These are phyloP conservation scores for Tetramorium parvispinum DNA, from an alignment of 1,140 invertebrate species.

Conservation along the genomic window DNA sequence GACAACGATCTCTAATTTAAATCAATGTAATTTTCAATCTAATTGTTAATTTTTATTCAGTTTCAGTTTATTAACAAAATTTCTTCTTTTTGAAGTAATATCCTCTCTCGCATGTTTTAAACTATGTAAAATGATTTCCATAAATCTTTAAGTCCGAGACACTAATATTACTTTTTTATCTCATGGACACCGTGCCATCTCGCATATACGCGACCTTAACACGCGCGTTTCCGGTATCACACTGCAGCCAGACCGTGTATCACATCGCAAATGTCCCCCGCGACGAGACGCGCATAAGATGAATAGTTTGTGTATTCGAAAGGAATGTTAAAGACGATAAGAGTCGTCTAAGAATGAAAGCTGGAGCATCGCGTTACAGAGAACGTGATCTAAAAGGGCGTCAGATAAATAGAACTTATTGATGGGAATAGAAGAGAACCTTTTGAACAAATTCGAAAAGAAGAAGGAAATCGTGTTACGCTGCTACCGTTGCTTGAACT, in stretches of 20 bases:
- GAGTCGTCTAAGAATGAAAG: neutral
- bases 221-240: neutral
- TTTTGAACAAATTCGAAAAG: slow-evolving; percentile 19
- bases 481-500: slow-evolving; percentile 11
- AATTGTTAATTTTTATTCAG: neutral
- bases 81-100: neutral
- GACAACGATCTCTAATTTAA: neutral
- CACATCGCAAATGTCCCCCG: neutral
- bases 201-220: neutral
- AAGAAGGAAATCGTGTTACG: slow-evolving; percentile 57
- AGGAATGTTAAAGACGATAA: neutral
- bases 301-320: neutral
- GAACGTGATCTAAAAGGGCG: neutral
- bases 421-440: slow-evolving; percentile 38
- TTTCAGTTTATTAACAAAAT: neutral
- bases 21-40: neutral
- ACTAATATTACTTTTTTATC: neutral
- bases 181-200: too few relatives aligned
- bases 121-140: neutral
- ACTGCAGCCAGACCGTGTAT: neutral
- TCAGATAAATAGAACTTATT: slow-evolving; percentile 29
- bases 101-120: neutral
- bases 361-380: slow-evolving; percentile 37
- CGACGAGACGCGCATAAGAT: neutral
- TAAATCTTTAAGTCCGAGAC: neutral